Percentiles rank a stretch among this genome's conserved stretches.
phyloP scores from a whole-genome alignment of 2,888 invertebrate genomes.

The Caradrina kadenii region DNA sequence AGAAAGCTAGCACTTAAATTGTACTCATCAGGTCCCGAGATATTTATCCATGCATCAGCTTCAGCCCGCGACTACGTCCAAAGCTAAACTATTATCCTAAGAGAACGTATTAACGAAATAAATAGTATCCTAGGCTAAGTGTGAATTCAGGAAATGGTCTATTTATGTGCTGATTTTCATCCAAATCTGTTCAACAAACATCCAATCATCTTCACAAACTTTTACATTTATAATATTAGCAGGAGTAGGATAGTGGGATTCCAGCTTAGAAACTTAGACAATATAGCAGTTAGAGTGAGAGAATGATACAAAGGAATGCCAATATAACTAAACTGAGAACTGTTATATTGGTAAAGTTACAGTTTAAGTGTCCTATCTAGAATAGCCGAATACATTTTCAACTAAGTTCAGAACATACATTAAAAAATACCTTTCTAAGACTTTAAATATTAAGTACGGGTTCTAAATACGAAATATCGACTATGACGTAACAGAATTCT shows the following conservation, averaged over 20 bases:
- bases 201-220: too few species aligned
- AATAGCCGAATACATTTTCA: neutral
- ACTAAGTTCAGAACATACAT: neutral
- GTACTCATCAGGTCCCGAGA: neutral
- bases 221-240: too few species aligned
- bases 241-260: neutral
- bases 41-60: neutral
- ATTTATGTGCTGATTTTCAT: too few species aligned
- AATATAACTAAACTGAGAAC: constrained; percentile 12
- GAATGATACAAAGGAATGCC: constrained; percentile 11
- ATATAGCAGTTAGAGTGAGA: neutral
- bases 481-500: too few species aligned
- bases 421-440: neutral
- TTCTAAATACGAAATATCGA: too few species aligned
- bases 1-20: neutral
- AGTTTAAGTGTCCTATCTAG: neutral
- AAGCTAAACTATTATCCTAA: too few species aligned
- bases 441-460: too few species aligned
- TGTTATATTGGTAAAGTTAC: constrained; percentile 13
- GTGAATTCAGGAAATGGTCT: too few species aligned
- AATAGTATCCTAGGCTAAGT: too few species aligned
- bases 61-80: too few species aligned
- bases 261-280: constrained; percentile 15
- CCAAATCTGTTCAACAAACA: too few species aligned
- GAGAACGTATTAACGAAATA: too few species aligned